Evolutionary conservation across 1,140 invertebrate species (phyloP), one percentile per base, ranked within the genome.

Genomic region (Agraylea sexmaculata): DNA sequence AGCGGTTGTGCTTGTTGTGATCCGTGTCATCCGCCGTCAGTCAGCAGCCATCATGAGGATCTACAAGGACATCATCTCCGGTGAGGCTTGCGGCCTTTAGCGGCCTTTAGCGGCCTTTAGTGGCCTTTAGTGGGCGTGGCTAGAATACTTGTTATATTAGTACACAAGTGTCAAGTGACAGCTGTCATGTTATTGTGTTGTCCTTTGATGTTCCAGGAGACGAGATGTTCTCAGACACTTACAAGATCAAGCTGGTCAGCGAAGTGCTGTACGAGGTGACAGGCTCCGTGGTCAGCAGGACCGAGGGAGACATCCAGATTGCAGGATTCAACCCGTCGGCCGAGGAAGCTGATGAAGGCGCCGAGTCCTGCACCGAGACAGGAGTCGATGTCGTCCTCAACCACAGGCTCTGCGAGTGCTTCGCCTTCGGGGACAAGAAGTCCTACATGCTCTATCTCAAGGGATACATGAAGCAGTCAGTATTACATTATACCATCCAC

Each of bases 221-320:
- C 65, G 93, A 97, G 69, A 90, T 97, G 82, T 94, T 94, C 71
- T 91, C 91, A 23, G 93, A 97, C 66, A 85, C 87, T n/a, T 94
- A 90, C 62, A 94, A 86, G 69, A 79, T 93, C 43, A 91, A 94
- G 60, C 64, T 95, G 33, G 71, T 96, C 10, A 89, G 95, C 59
- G 85, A 92, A 60, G 87, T 92, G 18, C 58, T 96, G 25, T 97
- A 93, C 54, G 92, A 96, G 78, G 91, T 97, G 20, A 84, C 87
- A 58, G 91, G 90, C 52, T 90, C 77, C 77, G 63, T 87, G 28
- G 71, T 91, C 20, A 70, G 69, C 27, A 76, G 90, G 50, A 75
- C 74, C 52, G 62, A 75, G 32, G 90, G 80, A 19, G 85, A 94
- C 27, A 77, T 96, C 39, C 55, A 70, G 42, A 68, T 96, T 16